phyloP scores from a whole-genome alignment of 2,888 invertebrate species.

The Torymus tubicola region DNA sequence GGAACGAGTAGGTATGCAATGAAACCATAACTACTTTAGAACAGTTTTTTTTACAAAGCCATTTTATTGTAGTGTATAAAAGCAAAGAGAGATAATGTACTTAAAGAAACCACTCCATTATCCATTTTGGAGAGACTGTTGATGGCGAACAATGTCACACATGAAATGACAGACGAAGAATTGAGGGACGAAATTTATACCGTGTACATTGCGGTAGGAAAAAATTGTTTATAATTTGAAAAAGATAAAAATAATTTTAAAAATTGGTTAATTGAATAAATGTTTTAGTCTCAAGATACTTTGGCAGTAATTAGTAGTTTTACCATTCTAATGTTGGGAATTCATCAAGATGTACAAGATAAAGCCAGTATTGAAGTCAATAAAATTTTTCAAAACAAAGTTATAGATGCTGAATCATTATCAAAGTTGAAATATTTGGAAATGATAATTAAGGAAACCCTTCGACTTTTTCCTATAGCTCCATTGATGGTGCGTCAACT shows the following conservation, averaged over 20 bases:
- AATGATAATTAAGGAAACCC: slow-evolving; percentile 61
- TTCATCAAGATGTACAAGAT: slow-evolving; percentile 58
- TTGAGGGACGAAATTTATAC: slow-evolving; percentile 62
- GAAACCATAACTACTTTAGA: too few relatives aligned
- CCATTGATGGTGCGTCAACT: slow-evolving; percentile 59
- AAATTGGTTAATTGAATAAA: background rate
- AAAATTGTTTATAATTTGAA: too few relatives aligned
- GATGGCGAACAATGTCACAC: slow-evolving; percentile 44
- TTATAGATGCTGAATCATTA: slow-evolving; percentile 51
- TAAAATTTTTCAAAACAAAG: slow-evolving; percentile 44
- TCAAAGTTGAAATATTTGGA: slow-evolving; percentile 59
- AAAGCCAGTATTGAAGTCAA: slow-evolving; percentile 59
- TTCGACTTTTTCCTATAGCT: slow-evolving; percentile 62
- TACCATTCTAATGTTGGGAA: slow-evolving; percentile 60
- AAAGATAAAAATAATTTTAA: too few relatives aligned
- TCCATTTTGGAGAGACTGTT: slow-evolving; percentile 60
- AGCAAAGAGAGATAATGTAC: background rate
- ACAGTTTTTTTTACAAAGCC: too few relatives aligned
- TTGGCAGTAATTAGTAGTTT: slow-evolving; percentile 58
- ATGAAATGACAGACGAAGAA: slow-evolving; percentile 56
- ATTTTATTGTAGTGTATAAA: slow-evolving; percentile 37
- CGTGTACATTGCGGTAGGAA: slow-evolving; percentile 60
- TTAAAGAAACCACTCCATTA: background rate
- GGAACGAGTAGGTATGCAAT: slow-evolving; percentile 51
- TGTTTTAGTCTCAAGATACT: slow-evolving; percentile 62